Conservation (phyloP, 2,888 invertebrate species). For the Marronus borbonicus region DNA sequence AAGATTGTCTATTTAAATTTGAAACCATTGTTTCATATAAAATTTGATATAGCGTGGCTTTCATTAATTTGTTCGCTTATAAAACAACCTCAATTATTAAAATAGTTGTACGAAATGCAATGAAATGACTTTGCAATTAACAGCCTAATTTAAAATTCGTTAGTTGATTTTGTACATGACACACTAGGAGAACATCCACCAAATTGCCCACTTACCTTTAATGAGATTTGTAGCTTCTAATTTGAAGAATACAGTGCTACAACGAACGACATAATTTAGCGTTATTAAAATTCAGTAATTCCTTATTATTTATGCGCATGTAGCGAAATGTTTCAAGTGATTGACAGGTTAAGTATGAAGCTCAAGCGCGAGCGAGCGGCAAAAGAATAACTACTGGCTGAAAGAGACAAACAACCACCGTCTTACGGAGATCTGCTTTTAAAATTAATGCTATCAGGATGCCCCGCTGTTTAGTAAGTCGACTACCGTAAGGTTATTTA, state of each 20-base stretch:
- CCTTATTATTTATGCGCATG: constrained; percentile 19
- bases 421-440: constrained; percentile 32
- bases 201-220: not conserved
- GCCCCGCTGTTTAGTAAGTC: constrained; percentile 50
- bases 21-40: too few species aligned
- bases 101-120: too few species aligned
- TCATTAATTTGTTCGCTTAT: too few species aligned
- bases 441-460: constrained; percentile 47
- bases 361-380: not conserved
- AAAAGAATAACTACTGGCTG: not conserved
- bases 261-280: not conserved
- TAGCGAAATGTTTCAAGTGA: constrained; percentile 23
- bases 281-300: constrained; percentile 35
- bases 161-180: too few species aligned
- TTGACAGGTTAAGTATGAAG: constrained; percentile 32
- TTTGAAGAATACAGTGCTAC: not conserved
- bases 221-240: not conserved
- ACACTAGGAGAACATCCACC: not conserved
- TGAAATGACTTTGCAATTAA: too few species aligned
- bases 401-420: constrained; percentile 16
- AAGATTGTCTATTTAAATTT: too few species aligned
- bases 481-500: constrained; percentile 51
- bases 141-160: not conserved
- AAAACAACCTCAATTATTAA: too few species aligned
- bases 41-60: too few species aligned